Percentiles rank a stretch among this genome's conserved stretches.
Evolutionary conservation across 2,113 vertebrate species (phyloP).

Genomic region (Mustela lutreola): DNA sequence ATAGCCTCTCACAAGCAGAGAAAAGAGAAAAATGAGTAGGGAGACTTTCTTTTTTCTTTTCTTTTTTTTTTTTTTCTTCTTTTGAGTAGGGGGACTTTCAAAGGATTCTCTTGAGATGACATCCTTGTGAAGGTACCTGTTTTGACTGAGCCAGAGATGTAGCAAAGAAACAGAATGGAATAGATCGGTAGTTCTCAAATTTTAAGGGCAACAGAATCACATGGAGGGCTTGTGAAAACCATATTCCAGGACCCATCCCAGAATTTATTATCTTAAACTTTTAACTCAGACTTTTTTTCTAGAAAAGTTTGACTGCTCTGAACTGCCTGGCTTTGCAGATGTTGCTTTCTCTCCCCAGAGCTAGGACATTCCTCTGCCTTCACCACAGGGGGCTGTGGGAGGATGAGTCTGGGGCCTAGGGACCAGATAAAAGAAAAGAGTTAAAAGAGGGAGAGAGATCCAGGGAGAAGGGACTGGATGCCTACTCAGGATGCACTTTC

Average conservation of each 20-base stretch:
- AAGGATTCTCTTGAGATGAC: neutral
- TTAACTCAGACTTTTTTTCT: neutral
- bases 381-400: neutral
- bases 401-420: neutral
- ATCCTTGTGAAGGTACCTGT: neutral
- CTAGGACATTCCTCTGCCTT: neutral
- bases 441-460: neutral
- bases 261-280: neutral
- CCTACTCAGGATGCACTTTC: neutral
- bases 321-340: neutral
- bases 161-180: neutral
- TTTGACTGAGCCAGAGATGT: neutral
- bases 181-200: neutral
- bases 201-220: neutral
- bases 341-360: neutral
- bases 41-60: neutral
- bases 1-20: slow-evolving; percentile 19
- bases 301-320: neutral
- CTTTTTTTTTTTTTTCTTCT: no score
- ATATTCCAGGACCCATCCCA: neutral
- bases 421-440: neutral
- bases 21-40: neutral
- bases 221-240: neutral
- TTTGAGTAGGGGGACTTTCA: no score
- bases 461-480: neutral